Evolutionary conservation across 1,140 invertebrate species (phyloP).

Genomic region (Bombus sibiricus): DNA sequence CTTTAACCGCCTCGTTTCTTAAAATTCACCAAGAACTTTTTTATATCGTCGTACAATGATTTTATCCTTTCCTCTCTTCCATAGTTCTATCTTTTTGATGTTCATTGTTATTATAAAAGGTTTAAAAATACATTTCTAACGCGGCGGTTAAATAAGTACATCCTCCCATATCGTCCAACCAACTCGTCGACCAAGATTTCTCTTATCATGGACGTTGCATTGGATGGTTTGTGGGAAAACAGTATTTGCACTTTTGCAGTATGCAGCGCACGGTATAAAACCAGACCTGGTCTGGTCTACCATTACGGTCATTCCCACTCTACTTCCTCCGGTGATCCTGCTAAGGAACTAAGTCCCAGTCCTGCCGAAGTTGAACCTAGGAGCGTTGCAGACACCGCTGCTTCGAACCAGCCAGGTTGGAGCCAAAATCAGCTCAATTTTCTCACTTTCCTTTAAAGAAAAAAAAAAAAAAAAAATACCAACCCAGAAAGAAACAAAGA

Average conservation of each 20-base stretch:
- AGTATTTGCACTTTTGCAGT: constrained; percentile 88
- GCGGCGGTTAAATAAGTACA: constrained; percentile 41
- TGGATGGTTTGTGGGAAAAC: constrained; percentile 83
- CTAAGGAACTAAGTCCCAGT: constrained; percentile 83
- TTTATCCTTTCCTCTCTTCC: neutral
- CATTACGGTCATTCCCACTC: constrained; percentile 97
- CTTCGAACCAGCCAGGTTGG: constrained; percentile 83
- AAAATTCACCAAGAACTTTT: neutral
- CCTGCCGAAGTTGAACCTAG: constrained; percentile 82
- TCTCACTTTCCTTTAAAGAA: constrained; percentile 70
- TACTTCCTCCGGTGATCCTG: constrained; percentile 84
- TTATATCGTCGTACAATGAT: too few relatives aligned
- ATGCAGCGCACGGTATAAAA: constrained; percentile 98
- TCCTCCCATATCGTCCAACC: constrained; percentile 40
- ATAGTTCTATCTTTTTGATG: neutral
- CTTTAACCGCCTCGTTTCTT: constrained; percentile 38
- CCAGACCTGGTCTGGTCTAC: constrained; percentile 97
- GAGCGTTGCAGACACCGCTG: constrained; percentile 82
- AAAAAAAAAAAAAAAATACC: neutral
- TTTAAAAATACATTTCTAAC: neutral
- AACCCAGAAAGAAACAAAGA: neutral
- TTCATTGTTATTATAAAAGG: neutral
- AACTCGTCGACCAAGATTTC: constrained; percentile 66
- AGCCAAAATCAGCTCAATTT: constrained; percentile 83
- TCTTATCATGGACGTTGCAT: constrained; percentile 79